A percentile compares a stretch with the other conserved stretches of the same genome.
phyloP scores from a whole-genome alignment of 2,113 vertebrate genomes.

The Centropus unirufus region DNA sequence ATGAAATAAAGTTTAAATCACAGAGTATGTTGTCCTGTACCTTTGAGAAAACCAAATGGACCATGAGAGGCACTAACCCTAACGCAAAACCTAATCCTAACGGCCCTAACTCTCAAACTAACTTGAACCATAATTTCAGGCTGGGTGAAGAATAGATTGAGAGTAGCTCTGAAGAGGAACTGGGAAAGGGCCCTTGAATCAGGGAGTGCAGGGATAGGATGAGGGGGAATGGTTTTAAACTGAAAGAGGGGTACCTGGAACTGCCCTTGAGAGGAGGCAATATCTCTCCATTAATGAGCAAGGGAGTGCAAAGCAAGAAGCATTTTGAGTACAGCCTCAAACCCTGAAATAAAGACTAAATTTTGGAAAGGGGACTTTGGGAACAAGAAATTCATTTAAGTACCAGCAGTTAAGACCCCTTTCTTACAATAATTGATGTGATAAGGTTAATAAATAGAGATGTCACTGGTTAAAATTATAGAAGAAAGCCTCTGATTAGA shows the following conservation, averaged over 20 bases:
- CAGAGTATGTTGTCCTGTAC: background rate
- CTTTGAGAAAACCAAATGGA: background rate
- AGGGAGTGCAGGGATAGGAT: too few relatives aligned
- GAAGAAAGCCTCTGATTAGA: background rate
- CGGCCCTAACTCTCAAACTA: background rate
- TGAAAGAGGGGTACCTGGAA: background rate
- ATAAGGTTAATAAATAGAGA: background rate
- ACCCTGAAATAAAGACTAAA: background rate
- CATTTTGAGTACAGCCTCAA: background rate
- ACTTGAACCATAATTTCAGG: background rate
- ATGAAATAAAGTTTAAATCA: background rate
- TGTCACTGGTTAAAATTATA: background rate
- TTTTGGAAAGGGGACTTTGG: background rate
- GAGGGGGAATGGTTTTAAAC: too few relatives aligned
- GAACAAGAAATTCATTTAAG: background rate
- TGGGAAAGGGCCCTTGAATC: too few relatives aligned
- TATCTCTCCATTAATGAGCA: background rate
- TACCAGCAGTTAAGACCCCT: background rate
- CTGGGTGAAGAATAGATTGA: too few relatives aligned
- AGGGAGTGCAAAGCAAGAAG: background rate
- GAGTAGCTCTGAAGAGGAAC: too few relatives aligned
- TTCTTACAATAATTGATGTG: background rate
- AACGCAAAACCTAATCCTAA: background rate
- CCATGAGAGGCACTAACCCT: background rate
- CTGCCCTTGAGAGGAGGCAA: background rate